Conservation (phyloP, 2,113 vertebrate genomes). For the Ailurus styani region DNA sequence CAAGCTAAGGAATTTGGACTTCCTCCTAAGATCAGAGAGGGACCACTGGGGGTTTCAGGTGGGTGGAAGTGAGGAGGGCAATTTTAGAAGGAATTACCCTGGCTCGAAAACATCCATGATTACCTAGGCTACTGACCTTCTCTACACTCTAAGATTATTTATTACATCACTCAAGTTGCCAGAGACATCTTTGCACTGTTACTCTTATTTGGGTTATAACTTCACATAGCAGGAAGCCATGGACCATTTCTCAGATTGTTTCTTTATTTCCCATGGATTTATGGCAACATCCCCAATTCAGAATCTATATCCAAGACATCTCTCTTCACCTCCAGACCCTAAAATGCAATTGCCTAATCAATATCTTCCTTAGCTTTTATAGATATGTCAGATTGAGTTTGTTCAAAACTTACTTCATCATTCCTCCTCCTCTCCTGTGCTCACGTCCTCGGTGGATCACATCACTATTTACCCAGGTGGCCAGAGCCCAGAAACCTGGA, state of each 20-base stretch:
- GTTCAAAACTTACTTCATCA: background rate
- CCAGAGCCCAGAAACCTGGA: background rate
- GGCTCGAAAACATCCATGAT: background rate
- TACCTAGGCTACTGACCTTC: background rate
- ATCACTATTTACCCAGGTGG: background rate
- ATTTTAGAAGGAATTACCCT: background rate
- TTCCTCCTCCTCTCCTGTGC: background rate
- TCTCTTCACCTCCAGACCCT: background rate
- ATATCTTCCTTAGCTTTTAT: background rate
- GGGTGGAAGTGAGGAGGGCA: background rate
- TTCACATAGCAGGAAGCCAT: background rate
- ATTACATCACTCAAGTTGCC: background rate
- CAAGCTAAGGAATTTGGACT: background rate
- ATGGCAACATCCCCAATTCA: background rate
- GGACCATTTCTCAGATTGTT: background rate
- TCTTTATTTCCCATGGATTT: background rate
- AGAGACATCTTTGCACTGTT: background rate
- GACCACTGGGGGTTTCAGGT: background rate
- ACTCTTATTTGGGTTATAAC: background rate
- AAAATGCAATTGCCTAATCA: background rate
- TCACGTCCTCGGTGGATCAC: background rate
- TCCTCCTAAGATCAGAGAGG: background rate
- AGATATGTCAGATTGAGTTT: background rate
- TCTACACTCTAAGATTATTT: background rate
- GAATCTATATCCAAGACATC: background rate